Evolutionary conservation across 53 echinoderm and acorn worm species (phyloP).

Genomic region (Crossaster papposus): DNA sequence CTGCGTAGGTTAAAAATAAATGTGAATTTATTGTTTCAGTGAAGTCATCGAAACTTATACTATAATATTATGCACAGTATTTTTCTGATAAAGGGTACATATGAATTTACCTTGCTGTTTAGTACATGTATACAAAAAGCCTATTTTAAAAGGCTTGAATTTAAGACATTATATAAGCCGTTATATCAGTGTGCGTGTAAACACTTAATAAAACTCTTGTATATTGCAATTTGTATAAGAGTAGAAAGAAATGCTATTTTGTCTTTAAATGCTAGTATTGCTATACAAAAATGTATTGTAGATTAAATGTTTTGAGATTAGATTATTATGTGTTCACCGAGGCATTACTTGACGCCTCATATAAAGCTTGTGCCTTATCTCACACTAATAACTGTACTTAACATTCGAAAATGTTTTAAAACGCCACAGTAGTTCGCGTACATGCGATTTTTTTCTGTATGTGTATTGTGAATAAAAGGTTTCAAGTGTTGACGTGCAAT

Average conservation of each 20-base stretch:
- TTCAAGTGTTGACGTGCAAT: too few relatives aligned
- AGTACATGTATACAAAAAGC: neutral
- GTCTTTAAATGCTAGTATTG: conserved; percentile 4
- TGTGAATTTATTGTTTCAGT: too few relatives aligned
- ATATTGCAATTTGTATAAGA: neutral
- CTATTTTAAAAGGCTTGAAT: neutral
- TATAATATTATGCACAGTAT: neutral
- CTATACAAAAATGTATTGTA: neutral
- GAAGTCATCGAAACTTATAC: neutral
- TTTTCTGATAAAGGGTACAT: neutral
- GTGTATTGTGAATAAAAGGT: conserved; percentile 24
- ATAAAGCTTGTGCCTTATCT: conserved; percentile 47
- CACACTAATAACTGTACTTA: conserved; percentile 36
- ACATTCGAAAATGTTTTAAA: neutral
- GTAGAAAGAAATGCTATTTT: conserved; percentile 14
- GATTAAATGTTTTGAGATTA: neutral
- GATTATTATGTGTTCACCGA: conserved; percentile 21
- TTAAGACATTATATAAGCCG: neutral
- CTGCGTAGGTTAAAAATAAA: too few relatives aligned
- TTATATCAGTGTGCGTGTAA: neutral
- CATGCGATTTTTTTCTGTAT: conserved; percentile 3
- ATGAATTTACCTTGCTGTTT: neutral
- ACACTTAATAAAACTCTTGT: neutral
- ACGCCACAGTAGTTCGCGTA: neutral
- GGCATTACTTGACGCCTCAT: conserved; percentile 8